These are phyloP conservation scores for Sycobia sp. DNA, from an alignment of 1,140 invertebrate genomes.

Conservation along the genomic window DNA sequence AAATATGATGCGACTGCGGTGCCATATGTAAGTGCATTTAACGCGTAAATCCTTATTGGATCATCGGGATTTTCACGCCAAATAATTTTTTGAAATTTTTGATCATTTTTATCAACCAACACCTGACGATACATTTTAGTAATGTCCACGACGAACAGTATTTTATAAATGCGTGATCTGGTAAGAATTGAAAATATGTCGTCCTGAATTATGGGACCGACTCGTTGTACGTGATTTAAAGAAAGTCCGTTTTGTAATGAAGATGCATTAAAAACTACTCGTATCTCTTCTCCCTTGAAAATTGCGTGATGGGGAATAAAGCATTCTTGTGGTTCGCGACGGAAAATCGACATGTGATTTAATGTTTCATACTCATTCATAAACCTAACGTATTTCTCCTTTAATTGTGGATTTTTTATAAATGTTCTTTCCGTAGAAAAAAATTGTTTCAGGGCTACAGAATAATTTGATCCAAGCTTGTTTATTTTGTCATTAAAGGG, in stretches of 20 bases:
- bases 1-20: slow-evolving; percentile 32
- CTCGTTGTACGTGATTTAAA: not conserved
- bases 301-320: not conserved
- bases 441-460: not conserved
- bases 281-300: not conserved
- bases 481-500: not conserved
- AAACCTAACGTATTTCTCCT: not conserved
- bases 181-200: not conserved
- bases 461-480: not conserved
- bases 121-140: slow-evolving; percentile 50
- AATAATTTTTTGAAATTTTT: slow-evolving; percentile 44
- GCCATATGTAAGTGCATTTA: slow-evolving; percentile 38
- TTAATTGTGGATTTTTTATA: not conserved
- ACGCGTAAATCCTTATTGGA: not conserved
- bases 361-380: not conserved
- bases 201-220: not conserved
- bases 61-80: slow-evolving; percentile 35
- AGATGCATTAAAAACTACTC: not conserved
- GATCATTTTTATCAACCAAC: slow-evolving; percentile 36
- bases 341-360: not conserved
- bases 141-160: slow-evolving; percentile 38
- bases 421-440: not conserved
- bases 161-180: not conserved
- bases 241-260: not conserved
- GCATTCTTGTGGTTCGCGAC: not conserved